Conservation (phyloP, 2,113 vertebrate species). For the Sphaerodactylus townsendi region DNA sequence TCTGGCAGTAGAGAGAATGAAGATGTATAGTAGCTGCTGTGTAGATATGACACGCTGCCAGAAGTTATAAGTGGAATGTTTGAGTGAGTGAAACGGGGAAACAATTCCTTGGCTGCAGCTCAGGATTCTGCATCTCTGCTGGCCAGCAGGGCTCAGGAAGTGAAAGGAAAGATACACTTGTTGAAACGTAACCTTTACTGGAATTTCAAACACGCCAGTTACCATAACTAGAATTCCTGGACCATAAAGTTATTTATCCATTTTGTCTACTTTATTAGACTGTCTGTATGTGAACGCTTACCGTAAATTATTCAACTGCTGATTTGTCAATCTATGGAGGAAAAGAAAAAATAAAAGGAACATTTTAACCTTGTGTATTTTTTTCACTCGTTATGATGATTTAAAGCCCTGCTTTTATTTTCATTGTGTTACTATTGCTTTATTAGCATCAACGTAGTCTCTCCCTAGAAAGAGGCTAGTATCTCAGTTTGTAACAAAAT, state of each 20-base stretch:
- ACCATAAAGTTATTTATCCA: conserved; percentile 28
- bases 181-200: conserved; percentile 66
- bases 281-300: background rate
- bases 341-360: background rate
- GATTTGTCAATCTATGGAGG: background rate
- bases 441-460: background rate
- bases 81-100: conserved; percentile 34
- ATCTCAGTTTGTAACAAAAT: background rate
- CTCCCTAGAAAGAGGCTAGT: background rate
- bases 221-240: conserved; percentile 57
- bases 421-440: background rate
- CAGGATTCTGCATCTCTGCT: conserved; percentile 26
- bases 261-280: conserved; percentile 22
- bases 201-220: conserved; percentile 70
- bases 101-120: conserved; percentile 9
- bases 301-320: conserved; percentile 3
- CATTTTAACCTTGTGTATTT: background rate
- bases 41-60: conserved; percentile 24
- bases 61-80: conserved; percentile 26
- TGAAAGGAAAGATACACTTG: conserved; percentile 66
- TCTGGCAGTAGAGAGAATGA: conserved; percentile 25
- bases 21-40: conserved; percentile 5
- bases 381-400: background rate
- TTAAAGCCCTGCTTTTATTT: background rate
- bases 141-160: conserved; percentile 34